A percentile compares a stretch with the other conserved stretches of the same genome.
These are phyloP conservation scores for Sycophaga agraensis DNA, from an alignment of 1,140 invertebrate species.

Conservation along the genomic window DNA sequence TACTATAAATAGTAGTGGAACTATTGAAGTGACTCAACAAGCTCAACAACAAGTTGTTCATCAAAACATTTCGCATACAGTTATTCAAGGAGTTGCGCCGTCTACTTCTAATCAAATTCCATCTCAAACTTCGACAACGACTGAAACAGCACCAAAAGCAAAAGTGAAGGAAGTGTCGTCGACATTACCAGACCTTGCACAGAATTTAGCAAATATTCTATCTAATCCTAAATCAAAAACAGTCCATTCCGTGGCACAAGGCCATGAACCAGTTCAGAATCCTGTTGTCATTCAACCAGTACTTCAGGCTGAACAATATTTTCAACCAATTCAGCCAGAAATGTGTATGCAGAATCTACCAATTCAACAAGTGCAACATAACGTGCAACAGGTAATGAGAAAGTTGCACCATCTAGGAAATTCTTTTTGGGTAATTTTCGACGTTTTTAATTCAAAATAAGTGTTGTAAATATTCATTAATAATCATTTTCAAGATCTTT, in stretches of 20 bases:
- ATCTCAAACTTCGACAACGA: constrained; percentile 28
- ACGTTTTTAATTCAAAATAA: constrained; percentile 1
- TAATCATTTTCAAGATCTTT: background rate
- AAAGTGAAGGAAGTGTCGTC: constrained; percentile 54
- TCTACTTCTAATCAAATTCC: constrained; percentile 21
- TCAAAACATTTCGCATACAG: constrained; percentile 31
- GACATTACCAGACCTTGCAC: constrained; percentile 52
- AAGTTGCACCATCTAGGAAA: constrained; percentile 25
- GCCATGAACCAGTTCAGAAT: constrained; percentile 36
- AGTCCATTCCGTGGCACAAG: constrained; percentile 39
- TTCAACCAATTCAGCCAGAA: constrained; percentile 51
- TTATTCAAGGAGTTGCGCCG: constrained; percentile 1
- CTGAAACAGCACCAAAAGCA: constrained; percentile 43
- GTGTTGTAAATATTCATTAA: too few species aligned
- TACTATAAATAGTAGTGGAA: background rate
- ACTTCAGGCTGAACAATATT: constrained; percentile 49
- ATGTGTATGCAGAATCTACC: constrained; percentile 30
- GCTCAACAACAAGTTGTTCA: constrained; percentile 30
- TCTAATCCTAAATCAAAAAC: constrained; percentile 55
- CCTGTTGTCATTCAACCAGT: constrained; percentile 27
- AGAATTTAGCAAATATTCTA: constrained; percentile 55
- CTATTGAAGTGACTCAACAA: constrained; percentile 30
- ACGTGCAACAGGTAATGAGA: constrained; percentile 35
- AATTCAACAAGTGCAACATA: constrained; percentile 37
- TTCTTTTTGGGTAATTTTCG: constrained; percentile 22